Evolutionary conservation across 2,113 vertebrate genomes (phyloP).

Genomic region (Excalfactoria chinensis): DNA sequence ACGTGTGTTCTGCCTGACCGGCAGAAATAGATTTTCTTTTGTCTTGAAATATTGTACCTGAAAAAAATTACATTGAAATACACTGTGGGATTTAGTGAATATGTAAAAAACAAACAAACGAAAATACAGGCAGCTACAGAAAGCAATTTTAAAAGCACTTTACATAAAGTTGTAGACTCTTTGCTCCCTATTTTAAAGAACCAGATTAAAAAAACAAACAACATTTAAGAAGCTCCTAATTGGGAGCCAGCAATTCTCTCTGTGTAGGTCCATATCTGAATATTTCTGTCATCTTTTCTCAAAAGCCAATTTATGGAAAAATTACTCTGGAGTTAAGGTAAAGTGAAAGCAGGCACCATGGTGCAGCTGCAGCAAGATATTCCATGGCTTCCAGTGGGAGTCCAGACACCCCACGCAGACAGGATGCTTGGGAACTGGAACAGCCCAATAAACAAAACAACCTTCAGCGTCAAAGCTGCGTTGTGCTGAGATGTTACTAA

Average conservation of each 20-base stretch:
- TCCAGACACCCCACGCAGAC: fast-evolving
- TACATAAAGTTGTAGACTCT: neutral
- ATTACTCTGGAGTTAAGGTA: neutral
- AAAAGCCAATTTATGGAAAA: neutral
- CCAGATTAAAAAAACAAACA: neutral
- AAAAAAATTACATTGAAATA: neutral
- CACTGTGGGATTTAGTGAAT: neutral
- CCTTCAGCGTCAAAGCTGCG: neutral
- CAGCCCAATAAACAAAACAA: neutral
- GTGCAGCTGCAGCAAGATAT: neutral
- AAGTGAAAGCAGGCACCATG: neutral
- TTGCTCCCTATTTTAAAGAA: neutral
- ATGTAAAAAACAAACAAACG: neutral
- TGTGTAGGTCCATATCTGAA: neutral
- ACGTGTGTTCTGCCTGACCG: neutral
- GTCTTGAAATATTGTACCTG: neutral
- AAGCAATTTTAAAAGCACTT: neutral
- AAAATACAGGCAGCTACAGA: neutral
- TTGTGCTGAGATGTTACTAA: neutral
- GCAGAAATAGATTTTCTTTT: neutral
- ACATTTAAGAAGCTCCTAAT: neutral
- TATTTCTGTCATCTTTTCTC: neutral
- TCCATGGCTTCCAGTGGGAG: fast-evolving
- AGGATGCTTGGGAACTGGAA: fast-evolving
- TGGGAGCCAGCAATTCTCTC: neutral